phyloP scores from a whole-genome alignment of 2,113 vertebrate species.

The Acinonyx jubatus region DNA sequence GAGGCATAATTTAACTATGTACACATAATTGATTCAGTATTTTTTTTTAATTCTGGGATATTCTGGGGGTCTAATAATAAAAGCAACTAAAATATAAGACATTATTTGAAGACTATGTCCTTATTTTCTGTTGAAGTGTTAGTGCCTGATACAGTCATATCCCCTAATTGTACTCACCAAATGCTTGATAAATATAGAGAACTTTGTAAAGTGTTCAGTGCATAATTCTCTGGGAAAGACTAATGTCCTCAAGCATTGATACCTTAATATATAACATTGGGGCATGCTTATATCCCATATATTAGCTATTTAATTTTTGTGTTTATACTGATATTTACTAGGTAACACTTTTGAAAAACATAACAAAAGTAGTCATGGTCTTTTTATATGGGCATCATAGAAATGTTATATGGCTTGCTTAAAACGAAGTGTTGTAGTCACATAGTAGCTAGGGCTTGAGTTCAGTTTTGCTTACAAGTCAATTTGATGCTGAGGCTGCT shows the following conservation, averaged over 20 bases:
- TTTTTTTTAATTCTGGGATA: neutral
- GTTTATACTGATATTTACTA: neutral
- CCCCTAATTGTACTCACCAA: neutral
- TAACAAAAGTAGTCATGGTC: neutral
- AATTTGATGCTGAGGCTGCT: constrained; percentile 66
- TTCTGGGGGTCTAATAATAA: neutral
- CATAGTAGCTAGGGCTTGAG: neutral
- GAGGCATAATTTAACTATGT: neutral
- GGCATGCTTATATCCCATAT: neutral
- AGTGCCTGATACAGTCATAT: neutral
- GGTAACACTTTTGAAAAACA: neutral
- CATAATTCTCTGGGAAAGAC: neutral
- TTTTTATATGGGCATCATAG: neutral
- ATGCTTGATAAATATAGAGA: neutral
- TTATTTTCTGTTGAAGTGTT: neutral
- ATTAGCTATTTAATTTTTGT: neutral
- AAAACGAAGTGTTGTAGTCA: neutral
- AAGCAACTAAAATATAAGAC: neutral
- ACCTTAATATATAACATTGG: neutral
- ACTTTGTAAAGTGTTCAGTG: neutral
- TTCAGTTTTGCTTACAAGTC: constrained; percentile 76
- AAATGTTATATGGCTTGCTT: neutral
- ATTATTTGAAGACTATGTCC: neutral
- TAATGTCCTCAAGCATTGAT: neutral
- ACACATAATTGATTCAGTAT: neutral